Percentiles rank a stretch among this genome's conserved stretches.
Evolutionary conservation across 2,797 vertebrate genomes (phyloP).

Genomic region (Neoniphon sammara): DNA sequence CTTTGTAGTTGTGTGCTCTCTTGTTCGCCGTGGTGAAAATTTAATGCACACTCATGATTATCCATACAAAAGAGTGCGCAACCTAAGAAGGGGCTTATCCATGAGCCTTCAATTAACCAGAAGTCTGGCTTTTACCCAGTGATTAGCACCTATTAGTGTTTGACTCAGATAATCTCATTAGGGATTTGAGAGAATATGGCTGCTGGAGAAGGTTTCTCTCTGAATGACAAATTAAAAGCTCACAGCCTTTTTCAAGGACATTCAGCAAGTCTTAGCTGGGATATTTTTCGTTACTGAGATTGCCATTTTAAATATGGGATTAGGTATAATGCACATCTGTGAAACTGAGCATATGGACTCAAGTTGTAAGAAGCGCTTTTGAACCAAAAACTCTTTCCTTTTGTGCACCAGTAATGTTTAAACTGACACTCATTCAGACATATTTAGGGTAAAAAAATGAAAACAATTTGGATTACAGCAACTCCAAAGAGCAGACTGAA

Average conservation of each 20-base stretch:
- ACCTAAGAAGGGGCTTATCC: slow-evolving; percentile 19
- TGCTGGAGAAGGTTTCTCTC: slow-evolving; percentile 11
- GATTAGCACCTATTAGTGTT: slow-evolving; percentile 33
- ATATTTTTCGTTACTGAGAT: neutral
- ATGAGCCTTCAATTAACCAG: neutral
- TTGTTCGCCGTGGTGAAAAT: slow-evolving; percentile 6
- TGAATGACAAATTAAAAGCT: neutral
- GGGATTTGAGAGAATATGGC: neutral
- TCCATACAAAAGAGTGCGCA: neutral
- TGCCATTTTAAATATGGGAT: neutral
- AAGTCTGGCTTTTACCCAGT: slow-evolving; percentile 15
- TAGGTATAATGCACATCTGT: neutral
- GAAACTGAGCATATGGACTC: neutral
- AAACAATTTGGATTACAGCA: too few species aligned
- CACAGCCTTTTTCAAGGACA: neutral
- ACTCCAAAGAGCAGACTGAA: too few species aligned
- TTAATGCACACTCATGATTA: neutral
- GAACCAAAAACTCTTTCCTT: neutral
- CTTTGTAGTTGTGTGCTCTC: neutral
- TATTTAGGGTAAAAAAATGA: neutral
- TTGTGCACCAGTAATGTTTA: neutral
- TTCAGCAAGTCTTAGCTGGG: neutral
- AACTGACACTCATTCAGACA: neutral
- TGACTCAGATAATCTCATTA: slow-evolving; percentile 39
- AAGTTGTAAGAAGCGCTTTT: neutral